Evolutionary conservation across 1,140 invertebrate genomes (phyloP).

Genomic region (Polyergus mexicanus): DNA sequence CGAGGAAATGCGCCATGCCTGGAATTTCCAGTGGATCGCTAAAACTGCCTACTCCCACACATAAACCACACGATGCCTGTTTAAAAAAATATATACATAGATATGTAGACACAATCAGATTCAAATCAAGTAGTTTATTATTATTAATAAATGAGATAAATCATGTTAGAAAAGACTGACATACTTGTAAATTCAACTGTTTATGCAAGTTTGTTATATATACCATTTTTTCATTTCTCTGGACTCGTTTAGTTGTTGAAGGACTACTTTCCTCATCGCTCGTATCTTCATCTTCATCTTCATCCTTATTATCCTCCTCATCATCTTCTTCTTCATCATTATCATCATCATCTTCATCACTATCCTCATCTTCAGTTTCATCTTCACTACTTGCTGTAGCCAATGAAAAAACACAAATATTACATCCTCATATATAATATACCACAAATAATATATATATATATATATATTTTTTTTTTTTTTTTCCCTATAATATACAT

Average conservation of each 20-base stretch:
- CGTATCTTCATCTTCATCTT: conserved; percentile 61
- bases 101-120: not conserved
- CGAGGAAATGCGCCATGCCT: conserved; percentile 97
- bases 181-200: not conserved
- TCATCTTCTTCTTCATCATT: conserved; percentile 35
- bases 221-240: conserved; percentile 84
- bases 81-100: conserved; percentile 26
- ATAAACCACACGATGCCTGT: conserved; percentile 91
- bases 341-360: conserved; percentile 73
- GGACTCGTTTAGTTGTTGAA: conserved; percentile 63
- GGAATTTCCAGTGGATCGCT: conserved; percentile 92
- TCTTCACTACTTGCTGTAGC: conserved; percentile 74
- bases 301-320: conserved; percentile 56
- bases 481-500: not conserved
- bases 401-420: conserved; percentile 47
- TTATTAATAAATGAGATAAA: not conserved
- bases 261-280: conserved; percentile 53
- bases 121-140: too few species aligned
- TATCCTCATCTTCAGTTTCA: conserved; percentile 62
- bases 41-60: conserved; percentile 91
- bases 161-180: not conserved
- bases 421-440: not conserved
- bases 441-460: not conserved
- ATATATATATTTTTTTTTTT: conserved; percentile 1
- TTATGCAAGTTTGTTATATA: not conserved